These are phyloP conservation scores for Aphodius granarius DNA, from an alignment of 2,888 invertebrate genomes.

Conservation along the genomic window DNA sequence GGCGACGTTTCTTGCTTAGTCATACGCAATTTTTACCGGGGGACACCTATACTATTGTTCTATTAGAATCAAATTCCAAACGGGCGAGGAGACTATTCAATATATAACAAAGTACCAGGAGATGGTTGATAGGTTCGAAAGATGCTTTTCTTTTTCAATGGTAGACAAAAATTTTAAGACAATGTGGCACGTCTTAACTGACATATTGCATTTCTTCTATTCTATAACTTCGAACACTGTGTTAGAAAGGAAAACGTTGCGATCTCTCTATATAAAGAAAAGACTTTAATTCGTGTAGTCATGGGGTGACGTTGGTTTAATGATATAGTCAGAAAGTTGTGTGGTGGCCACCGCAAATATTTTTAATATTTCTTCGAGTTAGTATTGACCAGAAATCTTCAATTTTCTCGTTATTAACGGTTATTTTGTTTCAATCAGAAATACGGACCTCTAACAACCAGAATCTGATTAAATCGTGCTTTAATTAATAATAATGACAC, in stretches of 20 bases:
- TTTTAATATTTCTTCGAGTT: no score
- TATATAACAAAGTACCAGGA: neutral
- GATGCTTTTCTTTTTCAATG: no score
- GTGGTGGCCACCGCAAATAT: no score
- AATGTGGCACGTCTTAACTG: neutral
- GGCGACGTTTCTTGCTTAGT: constrained; percentile 35
- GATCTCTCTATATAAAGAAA: no score
- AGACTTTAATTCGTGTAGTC: no score
- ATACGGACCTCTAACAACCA: neutral
- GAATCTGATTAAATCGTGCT: neutral
- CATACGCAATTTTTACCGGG: constrained; percentile 27
- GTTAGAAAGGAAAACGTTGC: no score
- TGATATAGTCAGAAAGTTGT: no score
- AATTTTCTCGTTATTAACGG: neutral
- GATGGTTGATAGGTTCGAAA: neutral
- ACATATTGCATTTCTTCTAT: no score
- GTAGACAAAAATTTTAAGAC: neutral
- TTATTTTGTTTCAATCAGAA: neutral
- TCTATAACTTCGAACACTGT: no score
- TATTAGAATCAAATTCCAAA: neutral
- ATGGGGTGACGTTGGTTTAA: no score
- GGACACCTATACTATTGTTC: constrained; percentile 13
- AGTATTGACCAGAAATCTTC: no score
- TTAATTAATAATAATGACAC: neutral
- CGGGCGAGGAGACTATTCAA: neutral